phyloP scores from a whole-genome alignment of 1,140 invertebrate species.

The Sycophila sp. region DNA sequence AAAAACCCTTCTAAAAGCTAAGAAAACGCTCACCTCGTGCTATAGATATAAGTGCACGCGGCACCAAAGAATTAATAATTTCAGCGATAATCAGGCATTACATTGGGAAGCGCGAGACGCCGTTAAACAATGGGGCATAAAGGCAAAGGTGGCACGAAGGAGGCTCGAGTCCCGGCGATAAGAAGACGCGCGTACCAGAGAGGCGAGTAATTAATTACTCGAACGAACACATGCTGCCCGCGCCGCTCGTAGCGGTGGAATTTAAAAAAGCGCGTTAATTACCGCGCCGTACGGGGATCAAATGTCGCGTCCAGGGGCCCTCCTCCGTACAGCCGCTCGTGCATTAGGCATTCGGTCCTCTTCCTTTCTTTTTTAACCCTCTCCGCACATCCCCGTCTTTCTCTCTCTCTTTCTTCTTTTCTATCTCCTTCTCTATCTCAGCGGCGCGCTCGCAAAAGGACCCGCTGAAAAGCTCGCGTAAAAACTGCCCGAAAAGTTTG shows the following conservation, averaged over 20 bases:
- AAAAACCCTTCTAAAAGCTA: too few species aligned
- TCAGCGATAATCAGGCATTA: too few species aligned
- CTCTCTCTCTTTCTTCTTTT: too few species aligned
- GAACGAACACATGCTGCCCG: not conserved
- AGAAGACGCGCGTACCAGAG: not conserved
- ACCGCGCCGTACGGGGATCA: conserved; percentile 14
- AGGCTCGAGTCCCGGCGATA: not conserved
- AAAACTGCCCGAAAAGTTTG: conserved; percentile 34
- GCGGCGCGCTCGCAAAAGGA: conserved; percentile 10
- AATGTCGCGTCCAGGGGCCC: not conserved
- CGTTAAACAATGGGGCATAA: conserved; percentile 10
- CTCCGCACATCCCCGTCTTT: too few species aligned
- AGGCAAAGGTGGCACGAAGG: not conserved
- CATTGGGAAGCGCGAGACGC: too few species aligned
- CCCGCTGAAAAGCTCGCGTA: conserved; percentile 30
- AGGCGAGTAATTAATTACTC: conserved; percentile 16
- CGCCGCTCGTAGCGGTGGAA: not conserved
- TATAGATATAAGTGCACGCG: too few species aligned
- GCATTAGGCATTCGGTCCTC: conserved; percentile 12
- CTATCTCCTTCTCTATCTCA: too few species aligned
- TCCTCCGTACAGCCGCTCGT: not conserved
- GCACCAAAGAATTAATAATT: too few species aligned
- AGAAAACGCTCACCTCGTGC: too few species aligned
- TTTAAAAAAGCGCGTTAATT: conserved; percentile 33
- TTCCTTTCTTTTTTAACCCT: too few species aligned